Base-by-base conservation (phyloP, 92 coral and sea anemone species). In the Zoanthus sansibaricus region DNA sequence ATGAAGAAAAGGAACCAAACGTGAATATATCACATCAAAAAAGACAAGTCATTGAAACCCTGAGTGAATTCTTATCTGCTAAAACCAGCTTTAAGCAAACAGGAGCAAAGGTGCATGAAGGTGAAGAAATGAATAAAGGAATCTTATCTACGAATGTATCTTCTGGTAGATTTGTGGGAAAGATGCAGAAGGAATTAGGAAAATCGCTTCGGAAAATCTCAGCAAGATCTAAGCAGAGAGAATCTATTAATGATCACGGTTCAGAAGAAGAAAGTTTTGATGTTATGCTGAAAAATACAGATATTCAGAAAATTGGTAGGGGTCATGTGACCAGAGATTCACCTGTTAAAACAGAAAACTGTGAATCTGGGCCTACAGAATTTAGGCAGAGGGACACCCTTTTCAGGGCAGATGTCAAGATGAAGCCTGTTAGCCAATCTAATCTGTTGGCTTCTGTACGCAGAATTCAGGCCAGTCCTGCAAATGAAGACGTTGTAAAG, bases 1-100 rank as follows among this genome's bases (percentile, higher is more conserved):
- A 37, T 37, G 84, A 37, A 62, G 16, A 21, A 18, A n/a, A 62
- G 7, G 72, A 59, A 17, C 9, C 18, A 45, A 32, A 20, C 25
- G 55, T 45, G 17, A 18, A 18, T 45, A 66, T 62, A 7, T 11
- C 73, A 16, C 4, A 15, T 75, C 15, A 58, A 49, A 83, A 75
- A 88, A 3, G 13, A 15, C 73, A 56, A 55, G 62, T 56, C 12
- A 72, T 79, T n/a, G 74, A 86, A 71, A 48, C 88, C 47, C 52
- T 70, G 31, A 73, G 64, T 42, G 79, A 58, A 33, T 84, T 79
- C 45, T 58, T 79, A 45, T 72, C 84, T 18, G 44, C 5, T 37
- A 79, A 79, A 79, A 16, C 72, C 6, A 79, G 48, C 18, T 13
- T 18, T 46, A 42, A 16, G 32, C 51, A 62, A 61, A n/a, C 72